Percentiles rank a stretch among this genome's conserved stretches.
phyloP scores from a whole-genome alignment of 2,888 invertebrate species.

The Drepana falcataria region DNA sequence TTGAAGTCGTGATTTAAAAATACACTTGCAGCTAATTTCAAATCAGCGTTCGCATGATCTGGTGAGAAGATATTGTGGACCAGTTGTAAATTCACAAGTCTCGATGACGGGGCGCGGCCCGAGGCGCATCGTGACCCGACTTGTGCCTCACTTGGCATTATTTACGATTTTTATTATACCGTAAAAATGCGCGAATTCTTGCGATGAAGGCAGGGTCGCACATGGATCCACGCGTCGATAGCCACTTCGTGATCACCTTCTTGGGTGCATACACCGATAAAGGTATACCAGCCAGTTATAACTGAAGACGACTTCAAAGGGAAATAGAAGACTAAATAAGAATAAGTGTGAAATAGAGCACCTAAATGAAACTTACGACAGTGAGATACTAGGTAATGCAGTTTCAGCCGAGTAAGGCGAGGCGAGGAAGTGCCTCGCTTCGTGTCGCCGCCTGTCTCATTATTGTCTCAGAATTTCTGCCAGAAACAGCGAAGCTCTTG shows the following conservation, averaged over 20 bases:
- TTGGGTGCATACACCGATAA: slow-evolving; percentile 31
- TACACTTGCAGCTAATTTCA: slow-evolving; percentile 29
- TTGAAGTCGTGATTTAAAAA: slow-evolving; percentile 1
- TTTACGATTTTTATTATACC: slow-evolving; percentile 70
- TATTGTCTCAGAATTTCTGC: slow-evolving; percentile 42
- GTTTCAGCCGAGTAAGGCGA: slow-evolving; percentile 39
- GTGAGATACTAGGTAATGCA: slow-evolving; percentile 31
- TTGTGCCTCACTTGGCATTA: slow-evolving; percentile 61
- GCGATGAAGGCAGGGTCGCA: slow-evolving; percentile 55
- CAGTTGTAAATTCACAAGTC: slow-evolving; percentile 64
- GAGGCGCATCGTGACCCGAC: slow-evolving; percentile 70
- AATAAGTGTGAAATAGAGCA: slow-evolving; percentile 7
- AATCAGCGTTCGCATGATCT: slow-evolving; percentile 44
- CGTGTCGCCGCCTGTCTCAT: slow-evolving; percentile 46
- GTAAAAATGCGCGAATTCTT: slow-evolving; percentile 73
- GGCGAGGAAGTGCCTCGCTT: slow-evolving; percentile 31
- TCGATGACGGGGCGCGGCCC: slow-evolving; percentile 62
- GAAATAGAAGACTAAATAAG: slow-evolving; percentile 23
- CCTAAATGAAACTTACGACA: slow-evolving; percentile 15
- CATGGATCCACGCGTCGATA: slow-evolving; percentile 72
- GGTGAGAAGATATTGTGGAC: slow-evolving; percentile 43
- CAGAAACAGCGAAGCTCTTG: slow-evolving; percentile 26
- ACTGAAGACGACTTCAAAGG: slow-evolving; percentile 20
- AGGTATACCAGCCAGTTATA: slow-evolving; percentile 26
- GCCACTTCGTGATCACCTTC: slow-evolving; percentile 50